phyloP scores from a whole-genome alignment of 2,797 vertebrate genomes.

The Anabas testudineus region DNA sequence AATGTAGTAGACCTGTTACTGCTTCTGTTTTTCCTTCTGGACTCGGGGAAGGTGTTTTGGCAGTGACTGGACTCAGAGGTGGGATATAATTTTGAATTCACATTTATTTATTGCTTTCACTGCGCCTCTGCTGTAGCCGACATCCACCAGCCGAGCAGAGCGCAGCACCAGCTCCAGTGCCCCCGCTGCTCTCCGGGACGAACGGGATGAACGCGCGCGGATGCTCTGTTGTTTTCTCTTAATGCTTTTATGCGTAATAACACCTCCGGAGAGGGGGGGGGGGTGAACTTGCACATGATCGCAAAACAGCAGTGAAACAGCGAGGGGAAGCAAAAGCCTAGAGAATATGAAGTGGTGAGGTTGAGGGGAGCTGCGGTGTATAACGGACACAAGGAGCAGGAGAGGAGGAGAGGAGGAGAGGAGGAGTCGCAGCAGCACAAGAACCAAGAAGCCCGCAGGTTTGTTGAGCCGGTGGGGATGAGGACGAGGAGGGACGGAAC shows the following conservation, averaged over 20 bases:
- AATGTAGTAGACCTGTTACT: conserved; percentile 20
- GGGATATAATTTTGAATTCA: conserved; percentile 7
- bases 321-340: not conserved
- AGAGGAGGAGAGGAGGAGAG: conserved; percentile 21
- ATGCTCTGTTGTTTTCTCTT: conserved; percentile 20
- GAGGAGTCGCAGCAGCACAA: conserved; percentile 39
- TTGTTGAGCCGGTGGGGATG: conserved; percentile 51
- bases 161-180: conserved; percentile 37
- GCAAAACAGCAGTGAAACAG: conserved; percentile 17
- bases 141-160: conserved; percentile 47
- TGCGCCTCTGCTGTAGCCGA: conserved; percentile 13
- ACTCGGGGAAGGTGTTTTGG: conserved; percentile 46
- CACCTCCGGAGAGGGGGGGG: not conserved
- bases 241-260: not conserved
- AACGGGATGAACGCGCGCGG: conserved; percentile 31
- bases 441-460: conserved; percentile 52
- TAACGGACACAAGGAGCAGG: conserved; percentile 29
- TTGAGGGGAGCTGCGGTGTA: conserved; percentile 17
- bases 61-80: conserved; percentile 40
- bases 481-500: conserved; percentile 54
- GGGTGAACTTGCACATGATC: conserved; percentile 26
- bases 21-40: conserved; percentile 28
- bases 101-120: not conserved
- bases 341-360: conserved; percentile 17
- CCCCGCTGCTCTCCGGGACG: conserved; percentile 20